Conservation (phyloP, 2,113 vertebrate genomes). For the Opisthocomus hoazin region DNA sequence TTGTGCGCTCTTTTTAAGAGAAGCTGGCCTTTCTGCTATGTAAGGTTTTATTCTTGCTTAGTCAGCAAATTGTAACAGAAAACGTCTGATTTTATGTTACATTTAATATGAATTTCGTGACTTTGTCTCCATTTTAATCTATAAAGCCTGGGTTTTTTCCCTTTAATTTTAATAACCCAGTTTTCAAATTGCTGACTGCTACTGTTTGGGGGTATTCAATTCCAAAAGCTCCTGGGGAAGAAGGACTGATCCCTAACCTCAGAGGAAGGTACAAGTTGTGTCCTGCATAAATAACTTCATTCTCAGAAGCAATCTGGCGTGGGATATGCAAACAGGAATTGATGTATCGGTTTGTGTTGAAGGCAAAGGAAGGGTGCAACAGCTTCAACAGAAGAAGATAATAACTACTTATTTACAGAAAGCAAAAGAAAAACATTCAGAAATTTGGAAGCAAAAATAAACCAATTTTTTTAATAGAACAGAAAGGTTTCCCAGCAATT, state of each 20-base stretch:
- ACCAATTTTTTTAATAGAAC: not conserved
- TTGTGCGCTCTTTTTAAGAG: not conserved
- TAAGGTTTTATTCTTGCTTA: not conserved
- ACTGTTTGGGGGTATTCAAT: not conserved
- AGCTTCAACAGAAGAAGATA: not conserved
- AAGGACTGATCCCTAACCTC: not conserved
- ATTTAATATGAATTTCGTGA: not conserved
- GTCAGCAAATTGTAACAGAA: not conserved
- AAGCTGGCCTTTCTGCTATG: not conserved
- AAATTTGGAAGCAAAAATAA: not conserved
- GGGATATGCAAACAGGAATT: not conserved
- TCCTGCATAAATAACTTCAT: not conserved
- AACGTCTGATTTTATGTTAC: not conserved
- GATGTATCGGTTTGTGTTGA: not conserved
- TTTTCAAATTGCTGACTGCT: slow-evolving; percentile 11
- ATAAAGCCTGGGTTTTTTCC: not conserved
- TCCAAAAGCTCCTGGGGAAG: not conserved
- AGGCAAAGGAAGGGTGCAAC: not conserved
- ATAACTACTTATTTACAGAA: not conserved
- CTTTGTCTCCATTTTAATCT: not conserved
- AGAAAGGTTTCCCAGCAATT: not conserved
- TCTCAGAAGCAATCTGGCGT: not conserved
- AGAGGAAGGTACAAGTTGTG: not conserved
- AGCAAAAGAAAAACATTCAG: not conserved
- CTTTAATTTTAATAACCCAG: not conserved